Evolutionary conservation across 2,797 vertebrate species (phyloP), one percentile per base, ranked within the genome.

Genomic region (Rhabdomys pumilio): DNA sequence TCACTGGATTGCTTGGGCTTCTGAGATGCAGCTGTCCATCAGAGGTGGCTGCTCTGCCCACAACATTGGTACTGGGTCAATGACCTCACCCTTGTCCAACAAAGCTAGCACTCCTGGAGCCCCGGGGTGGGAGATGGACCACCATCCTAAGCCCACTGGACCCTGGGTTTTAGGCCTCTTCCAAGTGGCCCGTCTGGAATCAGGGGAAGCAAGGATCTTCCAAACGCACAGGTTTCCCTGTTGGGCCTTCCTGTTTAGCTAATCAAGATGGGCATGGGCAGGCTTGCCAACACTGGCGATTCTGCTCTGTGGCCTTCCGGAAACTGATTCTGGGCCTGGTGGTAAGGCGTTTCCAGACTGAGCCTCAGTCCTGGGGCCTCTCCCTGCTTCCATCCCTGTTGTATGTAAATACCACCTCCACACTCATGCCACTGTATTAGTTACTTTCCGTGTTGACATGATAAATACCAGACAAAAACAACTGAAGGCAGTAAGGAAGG

Each of bases 51-150:
- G 55, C 13, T 0, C 0, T 77, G 24, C 41, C 87, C 34, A 53
- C 84, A 94, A 63, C 89, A 53, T 80, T 89, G 95, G 72, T n/a
- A 3, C 61, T 17, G 20, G 44, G 59, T 41, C 79, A 65, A 0
- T n/a, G 34, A 12, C 73, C 69, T 57, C 65, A 90, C 85, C 96
- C 69, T 80, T 22, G 96, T 96, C 92, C 97, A 97, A 97, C 53
- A 89, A 59, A 73, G 67, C 29, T 22, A 69, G 29, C 88, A 61
- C 75, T 65, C 63, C 89, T 24, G 76, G 2, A 44, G 47, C 41
- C 88, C 29, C 3, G 26, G n/a, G 85, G 88, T 63, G 89, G 93
- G 97, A 96, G 94, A 94, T 44, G 10, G 75, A 11, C 72, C 47
- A 31, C 72, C n/a, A 4, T 63, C 59, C 69, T 57, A 26, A 59